Conservation (phyloP, 2,113 vertebrate genomes). For the Nothoprocta pentlandii region DNA sequence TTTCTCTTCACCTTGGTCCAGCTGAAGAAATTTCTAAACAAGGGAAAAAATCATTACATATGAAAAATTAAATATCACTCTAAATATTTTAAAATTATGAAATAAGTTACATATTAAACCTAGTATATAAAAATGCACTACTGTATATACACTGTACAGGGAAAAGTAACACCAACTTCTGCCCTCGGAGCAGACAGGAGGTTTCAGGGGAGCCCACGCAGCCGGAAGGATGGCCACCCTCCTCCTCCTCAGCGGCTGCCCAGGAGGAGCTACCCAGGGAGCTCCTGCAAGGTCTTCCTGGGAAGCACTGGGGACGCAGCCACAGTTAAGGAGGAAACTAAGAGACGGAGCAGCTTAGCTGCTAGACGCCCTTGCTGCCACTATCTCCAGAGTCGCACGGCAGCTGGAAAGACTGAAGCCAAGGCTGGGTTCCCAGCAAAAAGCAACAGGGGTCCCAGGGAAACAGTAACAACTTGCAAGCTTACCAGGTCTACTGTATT, state of each 20-base stretch:
- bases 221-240: neutral
- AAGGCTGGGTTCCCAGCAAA: neutral
- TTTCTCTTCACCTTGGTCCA: neutral
- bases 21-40: neutral
- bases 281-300: neutral
- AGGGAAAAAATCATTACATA: neutral
- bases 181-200: neutral
- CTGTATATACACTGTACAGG: neutral
- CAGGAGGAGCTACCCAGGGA: neutral
- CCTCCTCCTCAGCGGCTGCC: neutral
- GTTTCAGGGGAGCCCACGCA: neutral
- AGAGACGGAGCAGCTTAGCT: neutral
- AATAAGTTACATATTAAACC: too few relatives aligned
- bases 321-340: neutral
- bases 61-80: too few relatives aligned
- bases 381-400: neutral
- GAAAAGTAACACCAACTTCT: neutral
- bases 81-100: too few relatives aligned
- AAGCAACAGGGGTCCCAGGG: neutral
- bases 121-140: too few relatives aligned
- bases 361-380: neutral
- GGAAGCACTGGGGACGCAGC: neutral
- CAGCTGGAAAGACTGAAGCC: neutral
- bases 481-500: slow-evolving; percentile 97
- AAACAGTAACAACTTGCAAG: neutral